Evolutionary conservation across 2,797 vertebrate species (phyloP), one percentile per base, ranked within the genome.

Genomic region (Rhinella marina): DNA sequence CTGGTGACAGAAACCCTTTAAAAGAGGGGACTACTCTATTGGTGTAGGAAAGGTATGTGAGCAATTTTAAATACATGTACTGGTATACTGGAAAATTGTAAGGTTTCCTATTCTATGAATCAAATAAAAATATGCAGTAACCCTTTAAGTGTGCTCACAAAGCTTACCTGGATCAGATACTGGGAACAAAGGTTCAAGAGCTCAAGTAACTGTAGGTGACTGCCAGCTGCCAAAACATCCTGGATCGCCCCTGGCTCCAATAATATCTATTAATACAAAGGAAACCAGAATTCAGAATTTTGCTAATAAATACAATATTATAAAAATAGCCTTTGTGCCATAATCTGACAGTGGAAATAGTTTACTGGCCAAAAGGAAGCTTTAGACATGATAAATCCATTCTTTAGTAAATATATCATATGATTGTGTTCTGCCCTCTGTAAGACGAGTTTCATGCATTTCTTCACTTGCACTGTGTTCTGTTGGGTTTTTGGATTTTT

Each of bases 161-260:
- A 27, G 5, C 91, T 90, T 91, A 97, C 96, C 96, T 97, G 96
- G 92, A 97, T 95, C 79, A 99, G 97, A 96, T 99, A 99, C 92
- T 98, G 97, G 52, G 97, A 99, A 94, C 98, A 99, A 87, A 99
- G 95, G 92, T 94, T 97, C 91, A 99, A 96, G 87, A 99, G 97
- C 91, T 99, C 98, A 94, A 99, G 94, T 87, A 99, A 92, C 93
- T 99, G 98, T 86, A 99, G 96, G 92, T 99, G 98, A 92, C 98
- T 99, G 81, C 98, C 98, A 90, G 98, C 98, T 89, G 97, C 98
- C 91, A 99, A 92, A 88, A 99, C 97, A 17, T 99, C 98, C 92
- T 98, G 98, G 91, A 99, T 97, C 91, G 98, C 96, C 0, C 95
- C 95, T 2, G 98, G 98, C 92, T 99, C 98, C 94, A 99, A 93